Conservation (phyloP, 2,888 invertebrate genomes). For the Ecdyonurus torrentis region DNA sequence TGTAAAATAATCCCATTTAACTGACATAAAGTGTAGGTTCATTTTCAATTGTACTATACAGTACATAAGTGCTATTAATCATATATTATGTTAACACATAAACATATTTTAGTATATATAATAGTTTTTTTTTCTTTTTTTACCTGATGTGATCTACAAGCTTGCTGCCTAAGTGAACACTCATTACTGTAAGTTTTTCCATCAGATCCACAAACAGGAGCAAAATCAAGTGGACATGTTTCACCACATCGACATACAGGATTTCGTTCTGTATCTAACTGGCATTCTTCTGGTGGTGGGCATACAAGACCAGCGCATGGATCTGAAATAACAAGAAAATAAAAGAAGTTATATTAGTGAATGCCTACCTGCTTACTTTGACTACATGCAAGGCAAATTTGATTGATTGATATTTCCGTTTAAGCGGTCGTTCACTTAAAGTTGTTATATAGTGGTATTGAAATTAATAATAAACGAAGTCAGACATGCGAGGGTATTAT, state of each 20-base stretch:
- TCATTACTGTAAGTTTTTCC: constrained; percentile 67
- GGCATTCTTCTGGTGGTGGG: constrained; percentile 63
- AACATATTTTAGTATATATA: too few relatives aligned
- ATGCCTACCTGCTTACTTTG: not conserved
- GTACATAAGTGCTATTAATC: too few relatives aligned
- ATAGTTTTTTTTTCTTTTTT: too few relatives aligned
- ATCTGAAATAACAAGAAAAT: constrained; percentile 37
- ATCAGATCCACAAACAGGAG: constrained; percentile 60
- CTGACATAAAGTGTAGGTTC: too few relatives aligned
- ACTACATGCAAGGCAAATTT: not conserved
- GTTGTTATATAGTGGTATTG: too few relatives aligned
- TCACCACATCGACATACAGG: constrained; percentile 69
- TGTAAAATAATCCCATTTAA: too few relatives aligned
- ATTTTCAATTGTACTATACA: too few relatives aligned
- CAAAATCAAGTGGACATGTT: constrained; percentile 52
- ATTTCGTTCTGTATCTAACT: constrained; percentile 57
- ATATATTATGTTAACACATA: too few relatives aligned
- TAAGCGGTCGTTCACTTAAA: not conserved
- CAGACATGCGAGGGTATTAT: too few relatives aligned
- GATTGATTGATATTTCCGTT: not conserved
- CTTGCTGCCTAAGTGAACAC: constrained; percentile 59
- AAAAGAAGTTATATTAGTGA: not conserved
- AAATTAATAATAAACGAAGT: not conserved
- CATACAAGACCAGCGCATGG: constrained; percentile 68
- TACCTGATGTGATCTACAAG: constrained; percentile 42